Base-by-base conservation (phyloP, 35 echinoderm and acorn worm species). In the Eucidaris tribuloides region DNA sequence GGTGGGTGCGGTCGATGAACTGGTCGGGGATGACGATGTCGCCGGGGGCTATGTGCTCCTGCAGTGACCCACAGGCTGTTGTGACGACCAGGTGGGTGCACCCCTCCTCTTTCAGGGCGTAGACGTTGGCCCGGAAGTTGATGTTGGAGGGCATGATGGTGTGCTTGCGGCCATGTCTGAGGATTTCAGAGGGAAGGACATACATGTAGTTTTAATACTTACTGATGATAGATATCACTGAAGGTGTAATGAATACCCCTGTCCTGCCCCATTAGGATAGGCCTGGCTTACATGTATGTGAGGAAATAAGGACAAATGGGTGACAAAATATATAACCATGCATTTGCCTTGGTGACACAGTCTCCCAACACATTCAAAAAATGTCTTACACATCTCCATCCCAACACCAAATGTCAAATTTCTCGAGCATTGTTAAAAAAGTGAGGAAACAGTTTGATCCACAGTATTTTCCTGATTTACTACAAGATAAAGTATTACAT, bases 61-160 rank as follows among this genome's bases (percentile, higher is more conserved):
- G 76, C 4, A 99, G 91, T 0, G 96, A 99, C 0, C 96, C 96
- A 29, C 96, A 99, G 9, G 96, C 91, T 45, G 96, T 93, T 17
- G 96, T 93, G 3, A 90, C 87, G 1, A 93, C 38, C 2, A 99
- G 42, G 55, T 90, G 90, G 14, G 96, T 90, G 38, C 96, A 99
- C 1, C 96, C 96, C 44, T 77, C 87, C 42, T 85, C 28, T 29
- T 84, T 83, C 36, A 93, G 38, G 48, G 91, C 90, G 42, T 62
- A 43, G 18, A 99, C 72, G 46, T 99, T 99, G 54, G 96, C 96
- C 27, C 96, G 80, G 74, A 79, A 99, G 63, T 93, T 99, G n/a
- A 99, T 71, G 35, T 85, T 83, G 14, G 90, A 80, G 18, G 96
- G 96, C 43, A 83, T 92, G 11, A 90, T 82, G 25, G 63, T 62